These are phyloP conservation scores for Harpagoxenus sublaevis DNA, from an alignment of 2,888 invertebrate genomes.

Conservation along the genomic window DNA sequence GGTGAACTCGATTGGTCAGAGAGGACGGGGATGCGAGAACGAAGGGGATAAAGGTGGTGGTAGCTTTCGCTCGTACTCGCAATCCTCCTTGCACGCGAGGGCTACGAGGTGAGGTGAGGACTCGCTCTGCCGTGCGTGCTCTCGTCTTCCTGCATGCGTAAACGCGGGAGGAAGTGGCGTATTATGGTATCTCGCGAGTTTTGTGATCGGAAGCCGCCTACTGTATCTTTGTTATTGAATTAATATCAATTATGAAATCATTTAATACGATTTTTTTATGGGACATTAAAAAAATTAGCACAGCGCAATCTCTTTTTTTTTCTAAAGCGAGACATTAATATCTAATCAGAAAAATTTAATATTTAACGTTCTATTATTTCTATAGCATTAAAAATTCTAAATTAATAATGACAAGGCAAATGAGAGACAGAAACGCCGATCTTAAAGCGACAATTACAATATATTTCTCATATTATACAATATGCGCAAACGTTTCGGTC, in stretches of 20 bases:
- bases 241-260: neutral
- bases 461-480: too few relatives aligned
- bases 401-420: too few relatives aligned
- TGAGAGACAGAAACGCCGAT: too few relatives aligned
- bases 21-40: slow-evolving; percentile 10
- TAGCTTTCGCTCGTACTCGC: slow-evolving; percentile 51
- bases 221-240: neutral
- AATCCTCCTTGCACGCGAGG: slow-evolving; percentile 37
- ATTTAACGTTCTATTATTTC: neutral
- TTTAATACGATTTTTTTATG: neutral
- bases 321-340: neutral
- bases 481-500: too few relatives aligned
- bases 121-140: slow-evolving; percentile 28
- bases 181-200: slow-evolving; percentile 33
- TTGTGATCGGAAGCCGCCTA: neutral
- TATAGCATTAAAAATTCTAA: neutral
- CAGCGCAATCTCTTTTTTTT: neutral
- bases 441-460: too few relatives aligned
- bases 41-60: slow-evolving; percentile 6
- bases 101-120: slow-evolving; percentile 29
- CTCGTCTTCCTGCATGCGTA: slow-evolving; percentile 43
- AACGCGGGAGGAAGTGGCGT: slow-evolving; percentile 34
- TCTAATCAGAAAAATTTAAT: neutral
- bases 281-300: neutral
- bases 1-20: slow-evolving; percentile 71